These are phyloP conservation scores for Cetoscarus ocellatus DNA, from an alignment of 2,797 vertebrate genomes.

Conservation along the genomic window DNA sequence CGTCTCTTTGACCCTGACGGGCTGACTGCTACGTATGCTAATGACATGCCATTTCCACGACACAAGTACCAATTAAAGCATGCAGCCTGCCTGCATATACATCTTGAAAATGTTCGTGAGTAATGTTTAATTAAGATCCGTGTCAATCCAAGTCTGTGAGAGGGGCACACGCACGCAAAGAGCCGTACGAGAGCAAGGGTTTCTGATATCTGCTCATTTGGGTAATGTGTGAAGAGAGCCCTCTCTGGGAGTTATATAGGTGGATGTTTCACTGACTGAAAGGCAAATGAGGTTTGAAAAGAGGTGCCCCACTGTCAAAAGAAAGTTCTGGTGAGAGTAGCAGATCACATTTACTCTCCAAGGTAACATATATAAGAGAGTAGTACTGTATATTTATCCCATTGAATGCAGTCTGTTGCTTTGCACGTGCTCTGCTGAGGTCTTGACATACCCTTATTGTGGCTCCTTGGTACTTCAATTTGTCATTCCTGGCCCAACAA, in stretches of 20 bases:
- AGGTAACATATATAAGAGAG: not conserved
- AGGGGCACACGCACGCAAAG: conserved; percentile 13
- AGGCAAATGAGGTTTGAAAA: conserved; percentile 42
- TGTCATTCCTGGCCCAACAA: too few species aligned
- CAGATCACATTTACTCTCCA: not conserved
- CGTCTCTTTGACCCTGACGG: conserved; percentile 50
- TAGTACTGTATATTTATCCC: too few species aligned
- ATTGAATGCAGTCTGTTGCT: too few species aligned
- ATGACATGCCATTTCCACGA: conserved; percentile 47
- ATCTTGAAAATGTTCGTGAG: conserved; percentile 55
- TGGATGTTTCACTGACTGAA: conserved; percentile 21
- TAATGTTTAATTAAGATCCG: conserved; percentile 75
- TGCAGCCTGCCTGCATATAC: conserved; percentile 53
- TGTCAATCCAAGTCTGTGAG: conserved; percentile 53
- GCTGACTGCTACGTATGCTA: conserved; percentile 60
- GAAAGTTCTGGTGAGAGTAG: conserved; percentile 14
- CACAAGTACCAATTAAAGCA: conserved; percentile 73
- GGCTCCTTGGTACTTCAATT: too few species aligned
- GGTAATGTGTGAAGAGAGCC: conserved; percentile 40
- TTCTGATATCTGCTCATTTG: conserved; percentile 38
- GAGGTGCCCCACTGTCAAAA: not conserved
- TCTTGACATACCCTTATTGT: too few species aligned
- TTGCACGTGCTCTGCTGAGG: too few species aligned
- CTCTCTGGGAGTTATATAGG: conserved; percentile 16
- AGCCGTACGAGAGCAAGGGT: not conserved